These are phyloP conservation scores for Chalcosyrphus nemorum DNA, from an alignment of 2,888 invertebrate genomes.

Conservation along the genomic window DNA sequence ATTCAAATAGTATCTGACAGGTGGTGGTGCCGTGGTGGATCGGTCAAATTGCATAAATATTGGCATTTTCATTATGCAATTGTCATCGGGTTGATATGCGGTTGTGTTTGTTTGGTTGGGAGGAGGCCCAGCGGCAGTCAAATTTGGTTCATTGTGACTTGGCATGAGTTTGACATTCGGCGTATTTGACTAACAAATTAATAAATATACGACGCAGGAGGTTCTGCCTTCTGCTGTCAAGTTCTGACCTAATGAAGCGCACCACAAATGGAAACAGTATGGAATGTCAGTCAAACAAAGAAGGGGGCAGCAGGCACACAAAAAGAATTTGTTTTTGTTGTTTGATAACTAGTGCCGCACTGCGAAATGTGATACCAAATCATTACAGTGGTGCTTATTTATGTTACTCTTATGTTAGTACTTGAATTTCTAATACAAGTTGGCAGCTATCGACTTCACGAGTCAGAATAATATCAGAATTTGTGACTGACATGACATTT, in stretches of 20 bases:
- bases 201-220: slow-evolving; percentile 10
- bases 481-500: no score
- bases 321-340: slow-evolving; percentile 7
- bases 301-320: background rate
- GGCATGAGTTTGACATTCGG: slow-evolving; percentile 28
- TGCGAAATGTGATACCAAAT: no score
- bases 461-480: no score
- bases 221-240: slow-evolving; percentile 9
- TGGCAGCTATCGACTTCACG: no score
- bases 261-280: slow-evolving; percentile 32
- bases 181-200: slow-evolving; percentile 49
- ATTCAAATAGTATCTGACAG: slow-evolving; percentile 49
- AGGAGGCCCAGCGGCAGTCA: background rate
- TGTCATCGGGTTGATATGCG: slow-evolving; percentile 38
- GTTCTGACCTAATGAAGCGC: slow-evolving; percentile 42
- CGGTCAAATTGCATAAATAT: slow-evolving; percentile 47
- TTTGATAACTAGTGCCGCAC: background rate
- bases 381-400: no score
- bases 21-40: slow-evolving; percentile 12
- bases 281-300: slow-evolving; percentile 16
- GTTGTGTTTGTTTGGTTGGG: background rate
- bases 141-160: slow-evolving; percentile 39
- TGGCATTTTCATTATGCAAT: slow-evolving; percentile 57
- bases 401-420: no score
- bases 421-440: no score